phyloP scores from a whole-genome alignment of 2,113 vertebrate genomes.

The Epinephelus cyanopodus region DNA sequence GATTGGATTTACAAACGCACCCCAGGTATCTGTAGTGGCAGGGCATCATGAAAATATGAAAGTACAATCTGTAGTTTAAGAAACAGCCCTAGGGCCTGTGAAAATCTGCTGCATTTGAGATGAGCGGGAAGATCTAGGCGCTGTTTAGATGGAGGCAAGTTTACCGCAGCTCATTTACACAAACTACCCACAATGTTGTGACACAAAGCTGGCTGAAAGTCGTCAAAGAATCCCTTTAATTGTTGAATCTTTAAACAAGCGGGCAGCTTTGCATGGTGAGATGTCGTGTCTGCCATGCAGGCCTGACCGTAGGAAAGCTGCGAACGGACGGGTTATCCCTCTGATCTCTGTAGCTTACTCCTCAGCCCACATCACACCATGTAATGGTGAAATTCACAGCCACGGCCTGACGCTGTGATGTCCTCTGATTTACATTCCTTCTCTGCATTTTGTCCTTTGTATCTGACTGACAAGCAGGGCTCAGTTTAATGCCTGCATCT shows the following conservation, averaged over 20 bases:
- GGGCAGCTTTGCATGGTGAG: constrained; percentile 20
- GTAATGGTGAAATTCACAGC: constrained; percentile 34
- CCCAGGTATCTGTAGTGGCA: too few species aligned
- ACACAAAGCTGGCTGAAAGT: too few species aligned
- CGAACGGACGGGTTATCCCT: constrained; percentile 28
- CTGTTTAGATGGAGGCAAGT: too few species aligned
- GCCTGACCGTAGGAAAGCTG: constrained; percentile 32
- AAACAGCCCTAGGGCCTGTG: too few species aligned
- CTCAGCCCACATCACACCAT: constrained; percentile 33
- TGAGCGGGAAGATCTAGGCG: too few species aligned
- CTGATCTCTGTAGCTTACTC: constrained; percentile 42
- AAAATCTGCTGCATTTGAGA: too few species aligned
- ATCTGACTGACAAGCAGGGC: constrained; percentile 1
- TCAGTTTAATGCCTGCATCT: constrained; percentile 23
- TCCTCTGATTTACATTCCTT: constrained; percentile 27
- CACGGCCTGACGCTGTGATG: constrained; percentile 30
- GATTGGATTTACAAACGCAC: too few species aligned
- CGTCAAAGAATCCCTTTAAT: constrained; percentile 17
- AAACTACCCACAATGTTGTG: too few species aligned
- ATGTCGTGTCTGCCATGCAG: constrained; percentile 25
- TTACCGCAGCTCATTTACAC: too few species aligned
- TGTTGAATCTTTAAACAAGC: constrained; percentile 56
- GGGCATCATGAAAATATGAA: too few species aligned
- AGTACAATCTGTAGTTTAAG: too few species aligned
- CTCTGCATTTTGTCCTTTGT: constrained; percentile 53